phyloP scores from a whole-genome alignment of 2,113 vertebrate species.

The Mus pahari region DNA sequence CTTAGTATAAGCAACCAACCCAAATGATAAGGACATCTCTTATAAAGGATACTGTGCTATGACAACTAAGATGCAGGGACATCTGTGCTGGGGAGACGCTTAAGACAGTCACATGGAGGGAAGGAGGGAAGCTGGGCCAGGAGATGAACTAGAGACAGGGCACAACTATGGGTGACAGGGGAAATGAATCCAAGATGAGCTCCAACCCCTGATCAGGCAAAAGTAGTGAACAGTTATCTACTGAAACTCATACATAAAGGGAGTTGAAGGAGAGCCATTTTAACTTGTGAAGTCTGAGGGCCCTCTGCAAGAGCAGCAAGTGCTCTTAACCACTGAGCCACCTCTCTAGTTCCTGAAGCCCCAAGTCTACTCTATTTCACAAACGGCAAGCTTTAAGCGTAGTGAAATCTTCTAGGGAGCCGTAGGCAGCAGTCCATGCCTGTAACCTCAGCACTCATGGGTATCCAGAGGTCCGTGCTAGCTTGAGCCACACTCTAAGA shows the following conservation, averaged over 20 bases:
- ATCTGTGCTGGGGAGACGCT: not conserved
- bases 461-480: not conserved
- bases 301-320: not conserved
- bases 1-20: not conserved
- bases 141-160: not conserved
- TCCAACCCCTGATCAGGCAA: not conserved
- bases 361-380: not conserved
- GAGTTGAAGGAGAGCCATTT: not conserved
- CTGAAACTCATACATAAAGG: not conserved
- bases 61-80: not conserved
- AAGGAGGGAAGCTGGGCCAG: not conserved
- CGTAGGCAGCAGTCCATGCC: not conserved
- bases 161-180: rapidly evolving
- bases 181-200: not conserved
- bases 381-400: not conserved
- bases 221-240: not conserved
- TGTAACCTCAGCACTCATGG: not conserved
- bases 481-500: not conserved
- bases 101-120: not conserved
- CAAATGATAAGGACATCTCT: not conserved
- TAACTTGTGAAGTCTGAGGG: not conserved
- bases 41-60: not conserved
- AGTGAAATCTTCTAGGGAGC: not conserved
- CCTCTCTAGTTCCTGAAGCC: not conserved
- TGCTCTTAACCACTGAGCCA: not conserved